phyloP scores from a whole-genome alignment of 2,888 invertebrate genomes.

The Amblyjoppa proteus region DNA sequence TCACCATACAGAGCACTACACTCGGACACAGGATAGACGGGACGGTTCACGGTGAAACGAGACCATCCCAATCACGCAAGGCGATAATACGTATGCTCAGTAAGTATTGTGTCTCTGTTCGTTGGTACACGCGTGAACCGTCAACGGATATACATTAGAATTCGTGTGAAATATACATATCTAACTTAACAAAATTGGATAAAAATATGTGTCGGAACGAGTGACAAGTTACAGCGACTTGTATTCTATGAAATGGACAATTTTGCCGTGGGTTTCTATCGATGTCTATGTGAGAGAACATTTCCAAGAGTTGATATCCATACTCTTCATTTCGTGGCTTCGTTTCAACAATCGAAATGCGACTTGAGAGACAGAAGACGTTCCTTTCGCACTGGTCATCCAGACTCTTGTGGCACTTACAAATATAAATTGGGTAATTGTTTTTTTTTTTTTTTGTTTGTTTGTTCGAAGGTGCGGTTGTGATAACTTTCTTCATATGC shows the following conservation, averaged over 20 bases:
- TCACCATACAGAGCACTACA: slow-evolving; percentile 86
- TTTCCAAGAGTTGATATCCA: no score
- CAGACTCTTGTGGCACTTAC: not conserved
- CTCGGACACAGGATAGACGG: slow-evolving; percentile 86
- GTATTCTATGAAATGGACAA: not conserved
- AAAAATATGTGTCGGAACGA: no score
- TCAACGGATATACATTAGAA: not conserved
- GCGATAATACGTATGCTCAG: slow-evolving; percentile 93
- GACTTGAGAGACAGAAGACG: no score
- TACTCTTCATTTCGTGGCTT: no score
- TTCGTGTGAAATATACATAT: no score
- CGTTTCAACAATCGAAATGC: no score
- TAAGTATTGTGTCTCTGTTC: slow-evolving; percentile 83
- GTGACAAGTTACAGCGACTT: no score
- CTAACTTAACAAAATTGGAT: no score
- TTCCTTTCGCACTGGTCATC: no score
- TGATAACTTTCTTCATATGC: slow-evolving; percentile 96
- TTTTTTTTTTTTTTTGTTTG: not conserved
- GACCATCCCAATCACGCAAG: slow-evolving; percentile 90
- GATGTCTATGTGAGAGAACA: not conserved
- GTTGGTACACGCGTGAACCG: not conserved
- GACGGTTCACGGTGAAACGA: slow-evolving; percentile 90
- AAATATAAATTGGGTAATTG: not conserved
- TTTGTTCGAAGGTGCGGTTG: slow-evolving; percentile 91
- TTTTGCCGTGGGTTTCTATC: not conserved